Base-by-base conservation (phyloP, 2,113 vertebrate genomes). In the Megaptera novaeangliae region DNA sequence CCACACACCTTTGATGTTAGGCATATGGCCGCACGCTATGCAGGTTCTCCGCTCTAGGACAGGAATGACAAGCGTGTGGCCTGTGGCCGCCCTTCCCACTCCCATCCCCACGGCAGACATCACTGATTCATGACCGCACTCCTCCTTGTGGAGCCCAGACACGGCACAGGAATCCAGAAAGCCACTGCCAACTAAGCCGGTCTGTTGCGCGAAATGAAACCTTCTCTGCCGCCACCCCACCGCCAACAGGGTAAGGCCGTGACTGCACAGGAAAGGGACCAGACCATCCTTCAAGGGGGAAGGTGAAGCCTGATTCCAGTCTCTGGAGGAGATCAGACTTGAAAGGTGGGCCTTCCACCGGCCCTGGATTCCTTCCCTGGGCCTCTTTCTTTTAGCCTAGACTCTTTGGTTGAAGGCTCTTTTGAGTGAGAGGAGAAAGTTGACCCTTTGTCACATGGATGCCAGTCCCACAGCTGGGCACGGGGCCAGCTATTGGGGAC, bases 1-100 rank as follows among this genome's bases (percentile, higher is more conserved):
- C 74, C 71, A 52, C 17, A 8, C 29, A 96, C 63, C 69, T 92
- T 96, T 84, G 96, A 97, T 95, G 80, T 84, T 8, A 75, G 92
- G 92, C 17, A 1, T 89, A 4, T 7, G 74, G 86, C 94, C 89
- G 95, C 96, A 46, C 90, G 83, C 88, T 55, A 18, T 34, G 3
- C 39, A 21, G 21, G 77, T n/a, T 95, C 92, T 95, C 82, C 92
- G 61, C 90, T 61, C 6, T 6, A 46, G 57, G 86, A 80, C 74
- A 91, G 44, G 46, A 77, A 77, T 91, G 93, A 77, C 88, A 95
- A 29, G 61, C 23, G 34, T 59, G 69, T 84, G 74, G 83, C 96
- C 55, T 83, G 78, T 61, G 59, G 61, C 80, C 66, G 49, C 94
- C 90, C 75, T 95, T 91, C 87, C 63, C 83, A 59, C 69, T 87